Base-by-base conservation (phyloP, 2,888 invertebrate genomes). In the Phengaris alcon region DNA sequence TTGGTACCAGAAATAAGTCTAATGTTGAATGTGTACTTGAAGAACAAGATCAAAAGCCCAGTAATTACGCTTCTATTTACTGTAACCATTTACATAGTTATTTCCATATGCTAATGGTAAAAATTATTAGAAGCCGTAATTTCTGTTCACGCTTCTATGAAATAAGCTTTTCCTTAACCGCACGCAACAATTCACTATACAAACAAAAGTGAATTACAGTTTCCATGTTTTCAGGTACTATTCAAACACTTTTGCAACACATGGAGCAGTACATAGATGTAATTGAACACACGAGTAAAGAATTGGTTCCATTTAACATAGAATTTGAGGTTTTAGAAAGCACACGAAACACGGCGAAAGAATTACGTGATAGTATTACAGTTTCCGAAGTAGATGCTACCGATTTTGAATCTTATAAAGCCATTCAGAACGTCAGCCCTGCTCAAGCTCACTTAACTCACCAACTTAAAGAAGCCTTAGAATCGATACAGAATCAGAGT, bases 231-330 rank as follows among this genome's bases (percentile, higher is more conserved):
- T 46, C 35, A 68, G 68, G 3, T 68, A 46, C 81, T 83, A 78
- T 76, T 84, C 35, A 79, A 83, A 78, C 84, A 44, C 81, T 90
- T 9, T 75, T 88, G 75, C 81, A 86, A 73, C 86, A 88, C 74
- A 87, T 91, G 51, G 87, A 90, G 74, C 85, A 88, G 78, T 90
- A 89, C 74, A 87, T 90, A 76, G 87, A 90, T 79, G 79, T 89
- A 7, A 84, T 88, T 75, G 88, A 90, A 84, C 86, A 86, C 52
- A 83, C 89, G 12, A 12, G 48, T 12, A 87, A 89, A 82, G 89
- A 90, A 85, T 83, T 87, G 76, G 86, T 86, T 12, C 85, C 87
- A 55, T 77, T 52, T 8, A 6, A 86, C 6, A 83, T 89, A 59
- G 85, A 86, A 75, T 79, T 87, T 55, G 86, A 89, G 64, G 82